phyloP scores from a whole-genome alignment of 2,888 invertebrate species.

The Trichogramma evanescens region DNA sequence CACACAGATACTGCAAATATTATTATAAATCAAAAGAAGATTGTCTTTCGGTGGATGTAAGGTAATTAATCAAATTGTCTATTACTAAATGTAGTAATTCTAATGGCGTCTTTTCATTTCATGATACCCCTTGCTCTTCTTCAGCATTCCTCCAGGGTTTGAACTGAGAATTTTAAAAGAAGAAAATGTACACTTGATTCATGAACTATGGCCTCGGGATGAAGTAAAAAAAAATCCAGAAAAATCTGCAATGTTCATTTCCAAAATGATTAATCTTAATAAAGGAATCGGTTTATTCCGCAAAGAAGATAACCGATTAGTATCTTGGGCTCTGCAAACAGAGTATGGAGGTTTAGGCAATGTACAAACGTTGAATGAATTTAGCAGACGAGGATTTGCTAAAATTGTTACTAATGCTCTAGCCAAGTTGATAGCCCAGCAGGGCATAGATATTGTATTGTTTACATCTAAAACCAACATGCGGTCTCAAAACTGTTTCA shows the following conservation, averaged over 20 bases:
- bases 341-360: constrained; percentile 39
- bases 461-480: constrained; percentile 38
- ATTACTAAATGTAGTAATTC: not conserved
- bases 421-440: constrained; percentile 37
- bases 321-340: constrained; percentile 42
- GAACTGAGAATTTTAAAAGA: constrained; percentile 34
- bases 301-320: constrained; percentile 35
- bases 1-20: not conserved
- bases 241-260: constrained; percentile 27
- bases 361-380: constrained; percentile 38
- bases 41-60: constrained; percentile 10
- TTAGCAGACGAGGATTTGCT: constrained; percentile 42
- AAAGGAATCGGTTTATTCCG: constrained; percentile 42
- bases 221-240: constrained; percentile 33
- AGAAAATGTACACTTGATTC: constrained; percentile 33
- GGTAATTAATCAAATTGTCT: not conserved
- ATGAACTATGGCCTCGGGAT: constrained; percentile 40
- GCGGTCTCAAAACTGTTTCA: constrained; percentile 39
- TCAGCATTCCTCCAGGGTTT: constrained; percentile 37
- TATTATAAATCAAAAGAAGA: constrained; percentile 23
- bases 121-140: not conserved
- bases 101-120: not conserved
- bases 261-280: constrained; percentile 36
- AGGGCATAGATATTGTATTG: constrained; percentile 35
- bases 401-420: constrained; percentile 36